These are phyloP conservation scores for Synaphobranchus kaupii DNA, from an alignment of 2,797 vertebrate species.

Conservation along the genomic window DNA sequence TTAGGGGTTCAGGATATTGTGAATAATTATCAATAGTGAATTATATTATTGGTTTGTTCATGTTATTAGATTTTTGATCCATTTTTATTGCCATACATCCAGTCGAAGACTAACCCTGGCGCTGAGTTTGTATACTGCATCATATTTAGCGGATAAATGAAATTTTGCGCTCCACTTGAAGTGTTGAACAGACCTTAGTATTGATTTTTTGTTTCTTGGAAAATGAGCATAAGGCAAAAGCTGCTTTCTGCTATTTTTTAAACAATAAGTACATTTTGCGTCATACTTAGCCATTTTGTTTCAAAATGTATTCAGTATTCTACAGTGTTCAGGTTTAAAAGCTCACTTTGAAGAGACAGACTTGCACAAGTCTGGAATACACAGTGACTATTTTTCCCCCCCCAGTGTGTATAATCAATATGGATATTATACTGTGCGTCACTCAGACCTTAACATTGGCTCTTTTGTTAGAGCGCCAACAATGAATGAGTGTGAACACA, in stretches of 20 bases:
- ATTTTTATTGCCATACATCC: conserved; percentile 45
- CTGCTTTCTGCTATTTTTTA: background rate
- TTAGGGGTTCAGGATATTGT: background rate
- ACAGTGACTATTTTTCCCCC: background rate
- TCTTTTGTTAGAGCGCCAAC: background rate
- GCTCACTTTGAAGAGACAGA: background rate
- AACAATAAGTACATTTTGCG: background rate
- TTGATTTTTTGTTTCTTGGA: conserved; percentile 44
- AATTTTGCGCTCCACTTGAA: conserved; percentile 53
- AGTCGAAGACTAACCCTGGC: conserved; percentile 52
- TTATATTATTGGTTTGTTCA: background rate
- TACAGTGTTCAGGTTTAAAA: background rate
- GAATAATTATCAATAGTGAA: background rate
- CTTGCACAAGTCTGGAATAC: background rate
- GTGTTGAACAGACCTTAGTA: conserved; percentile 52
- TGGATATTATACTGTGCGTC: background rate
- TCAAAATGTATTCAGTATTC: background rate
- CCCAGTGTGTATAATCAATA: background rate
- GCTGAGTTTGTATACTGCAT: conserved; percentile 58
- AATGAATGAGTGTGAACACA: conserved; percentile 16
- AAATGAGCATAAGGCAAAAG: background rate
- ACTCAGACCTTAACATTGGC: background rate
- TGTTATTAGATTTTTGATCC: background rate
- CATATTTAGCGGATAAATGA: conserved; percentile 50
- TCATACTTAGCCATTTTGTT: background rate